Conservation (phyloP, 1,140 invertebrate genomes). For the Trichogramma pretiosum region DNA sequence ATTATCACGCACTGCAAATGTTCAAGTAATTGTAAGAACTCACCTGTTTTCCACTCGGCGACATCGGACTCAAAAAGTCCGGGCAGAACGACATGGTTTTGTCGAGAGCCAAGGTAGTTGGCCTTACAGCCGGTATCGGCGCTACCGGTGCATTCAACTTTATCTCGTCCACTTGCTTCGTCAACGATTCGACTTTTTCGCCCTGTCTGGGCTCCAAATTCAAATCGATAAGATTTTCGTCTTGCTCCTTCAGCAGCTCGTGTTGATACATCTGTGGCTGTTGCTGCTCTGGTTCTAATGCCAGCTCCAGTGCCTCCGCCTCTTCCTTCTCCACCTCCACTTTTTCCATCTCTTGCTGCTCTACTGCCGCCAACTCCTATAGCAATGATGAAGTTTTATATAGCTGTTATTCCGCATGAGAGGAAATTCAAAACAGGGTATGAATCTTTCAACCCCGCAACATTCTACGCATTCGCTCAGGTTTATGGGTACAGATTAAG, state of each 20-base stretch:
- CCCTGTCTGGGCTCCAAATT: too few relatives aligned
- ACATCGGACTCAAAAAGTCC: constrained; percentile 29
- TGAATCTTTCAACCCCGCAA: constrained; percentile 37
- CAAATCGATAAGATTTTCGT: too few relatives aligned
- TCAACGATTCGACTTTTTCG: too few relatives aligned
- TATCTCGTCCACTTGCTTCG: neutral
- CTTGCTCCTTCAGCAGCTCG: neutral
- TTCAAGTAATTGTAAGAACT: constrained; percentile 9
- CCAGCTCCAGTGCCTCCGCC: neutral
- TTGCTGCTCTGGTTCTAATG: neutral
- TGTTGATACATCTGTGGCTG: neutral
- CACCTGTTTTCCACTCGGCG: constrained; percentile 35
- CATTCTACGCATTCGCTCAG: constrained; percentile 39
- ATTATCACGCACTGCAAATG: neutral
- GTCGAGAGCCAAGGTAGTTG: constrained; percentile 20
- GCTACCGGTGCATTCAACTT: neutral
- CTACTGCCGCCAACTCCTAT: constrained; percentile 22
- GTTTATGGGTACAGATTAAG: too few relatives aligned
- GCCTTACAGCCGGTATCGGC: constrained; percentile 10
- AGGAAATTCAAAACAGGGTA: too few relatives aligned
- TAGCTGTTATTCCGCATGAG: constrained; percentile 14
- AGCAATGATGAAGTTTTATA: constrained; percentile 13
- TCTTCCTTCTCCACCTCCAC: constrained; percentile 9
- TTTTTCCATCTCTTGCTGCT: constrained; percentile 19
- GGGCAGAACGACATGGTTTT: constrained; percentile 12